Percentiles rank a stretch among this genome's conserved stretches.
phyloP scores from a whole-genome alignment of 2,888 invertebrate genomes.

The Amphipyra berbera region DNA sequence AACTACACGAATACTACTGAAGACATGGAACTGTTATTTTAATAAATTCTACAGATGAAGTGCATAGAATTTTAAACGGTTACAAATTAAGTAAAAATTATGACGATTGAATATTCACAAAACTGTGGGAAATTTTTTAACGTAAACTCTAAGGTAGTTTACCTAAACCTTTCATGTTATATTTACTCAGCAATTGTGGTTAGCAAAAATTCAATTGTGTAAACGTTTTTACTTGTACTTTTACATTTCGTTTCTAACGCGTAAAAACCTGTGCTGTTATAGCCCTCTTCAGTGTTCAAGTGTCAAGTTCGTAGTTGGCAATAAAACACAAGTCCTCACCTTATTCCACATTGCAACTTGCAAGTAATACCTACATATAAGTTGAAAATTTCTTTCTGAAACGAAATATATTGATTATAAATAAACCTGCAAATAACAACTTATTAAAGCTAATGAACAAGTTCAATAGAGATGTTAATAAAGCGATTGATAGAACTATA shows the following conservation, averaged over 20 bases:
- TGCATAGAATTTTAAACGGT: neutral
- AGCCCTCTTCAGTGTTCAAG: constrained; percentile 31
- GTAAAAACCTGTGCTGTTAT: constrained; percentile 35
- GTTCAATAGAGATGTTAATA: constrained; percentile 7
- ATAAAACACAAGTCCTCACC: constrained; percentile 35
- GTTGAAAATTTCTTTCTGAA: constrained; percentile 9
- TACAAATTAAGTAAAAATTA: neutral
- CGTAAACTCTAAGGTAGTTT: too few relatives aligned
- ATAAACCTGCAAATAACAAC: neutral
- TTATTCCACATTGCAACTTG: constrained; percentile 29
- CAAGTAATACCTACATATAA: constrained; percentile 29
- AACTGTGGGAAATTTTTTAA: too few relatives aligned
- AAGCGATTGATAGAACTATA: constrained; percentile 16
- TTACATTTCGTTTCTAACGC: constrained; percentile 2
- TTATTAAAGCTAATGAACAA: neutral
- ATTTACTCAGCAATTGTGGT: too few relatives aligned
- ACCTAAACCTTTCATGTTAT: too few relatives aligned
- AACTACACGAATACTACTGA: constrained; percentile 27
- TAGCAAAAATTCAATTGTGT: constrained; percentile 9
- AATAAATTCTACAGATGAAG: neutral
- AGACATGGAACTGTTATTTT: constrained; percentile 13
- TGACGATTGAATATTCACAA: too few relatives aligned
- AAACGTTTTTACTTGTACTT: constrained; percentile 5
- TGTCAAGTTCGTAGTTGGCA: constrained; percentile 52
- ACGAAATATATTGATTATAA: constrained; percentile 1